phyloP scores from a whole-genome alignment of 2,113 vertebrate genomes.

The Nesoenas mayeri region DNA sequence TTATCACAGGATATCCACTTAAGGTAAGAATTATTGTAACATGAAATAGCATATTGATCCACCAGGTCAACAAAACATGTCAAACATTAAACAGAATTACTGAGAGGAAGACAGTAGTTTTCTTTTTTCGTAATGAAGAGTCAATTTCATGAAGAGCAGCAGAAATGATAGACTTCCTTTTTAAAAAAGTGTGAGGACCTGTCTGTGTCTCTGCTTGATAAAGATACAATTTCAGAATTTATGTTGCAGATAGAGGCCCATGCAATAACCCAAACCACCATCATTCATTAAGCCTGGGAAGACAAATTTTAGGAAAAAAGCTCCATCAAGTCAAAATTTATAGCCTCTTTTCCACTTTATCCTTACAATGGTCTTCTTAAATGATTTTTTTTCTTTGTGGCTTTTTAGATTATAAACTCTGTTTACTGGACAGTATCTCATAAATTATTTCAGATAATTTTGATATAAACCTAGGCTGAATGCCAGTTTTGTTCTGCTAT shows the following conservation, averaged over 20 bases:
- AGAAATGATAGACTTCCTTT: neutral
- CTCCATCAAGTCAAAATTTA: neutral
- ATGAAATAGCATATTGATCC: neutral
- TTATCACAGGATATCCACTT: neutral
- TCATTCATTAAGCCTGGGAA: neutral
- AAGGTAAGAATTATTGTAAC: neutral
- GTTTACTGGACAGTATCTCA: neutral
- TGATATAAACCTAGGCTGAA: neutral
- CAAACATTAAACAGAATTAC: neutral
- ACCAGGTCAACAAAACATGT: neutral
- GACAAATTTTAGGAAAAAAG: neutral
- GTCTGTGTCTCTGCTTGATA: neutral
- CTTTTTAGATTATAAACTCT: neutral
- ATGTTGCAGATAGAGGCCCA: neutral
- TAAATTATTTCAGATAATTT: slow-evolving; percentile 50
- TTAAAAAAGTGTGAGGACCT: neutral
- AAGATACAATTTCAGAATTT: neutral
- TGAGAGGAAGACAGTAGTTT: neutral
- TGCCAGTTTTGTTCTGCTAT: neutral
- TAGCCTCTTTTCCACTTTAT: neutral
- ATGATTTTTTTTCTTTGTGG: neutral
- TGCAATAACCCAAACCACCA: neutral
- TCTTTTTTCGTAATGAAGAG: neutral
- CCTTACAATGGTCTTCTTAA: neutral
- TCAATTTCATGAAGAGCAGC: neutral